Base-by-base conservation (phyloP, 2,888 invertebrate genomes). In the Pristionchus fissidentatus region DNA sequence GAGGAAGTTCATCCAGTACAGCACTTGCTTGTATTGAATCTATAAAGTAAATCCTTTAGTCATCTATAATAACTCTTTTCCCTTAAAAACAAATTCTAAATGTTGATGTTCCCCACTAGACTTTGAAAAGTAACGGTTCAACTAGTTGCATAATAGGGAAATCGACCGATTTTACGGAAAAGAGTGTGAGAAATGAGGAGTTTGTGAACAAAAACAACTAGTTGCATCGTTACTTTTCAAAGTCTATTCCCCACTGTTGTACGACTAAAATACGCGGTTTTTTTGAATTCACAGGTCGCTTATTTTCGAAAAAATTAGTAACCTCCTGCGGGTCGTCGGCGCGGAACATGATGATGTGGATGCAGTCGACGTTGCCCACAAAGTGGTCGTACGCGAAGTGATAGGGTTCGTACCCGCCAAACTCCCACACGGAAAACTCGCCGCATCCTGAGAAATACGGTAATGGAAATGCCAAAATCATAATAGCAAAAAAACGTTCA, bases 1-100 rank as follows among this genome's bases (percentile, higher is more conserved):
- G 84, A 96, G 93, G 92, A 95, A 95, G 90, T 95, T 94, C 84
- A 96, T 93, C 96, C 96, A 96, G 93, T 95, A 95, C 89, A 94
- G 94, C 46, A 95, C 94, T 85, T 91, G 93, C 91, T 88, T 89
- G 84, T 92, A 91, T 80, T 90, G 90, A 10, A 89, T 87, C 83
- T 83, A 73, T 0, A 83, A 52, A 1, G 13, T 1, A 19, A 22
- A 19, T 13, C 5, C 29, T 38, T 32, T 73, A 60, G 8, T n/a
- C n/a, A n/a, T n/a, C n/a, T 49, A 15, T 10, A 49, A 15, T 19
- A 49, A 49, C 52, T 49, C 52, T 49, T 49, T 10, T 19, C 52
- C 52, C 52, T 13, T n/a, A n/a, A n/a, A n/a, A n/a, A n/a, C 19
- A 10, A 49, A 49, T 49, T 15, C 52, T 49, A 19, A 15, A 15